Base-by-base conservation (phyloP, 1,140 invertebrate species). In the Platorchestia sp. region DNA sequence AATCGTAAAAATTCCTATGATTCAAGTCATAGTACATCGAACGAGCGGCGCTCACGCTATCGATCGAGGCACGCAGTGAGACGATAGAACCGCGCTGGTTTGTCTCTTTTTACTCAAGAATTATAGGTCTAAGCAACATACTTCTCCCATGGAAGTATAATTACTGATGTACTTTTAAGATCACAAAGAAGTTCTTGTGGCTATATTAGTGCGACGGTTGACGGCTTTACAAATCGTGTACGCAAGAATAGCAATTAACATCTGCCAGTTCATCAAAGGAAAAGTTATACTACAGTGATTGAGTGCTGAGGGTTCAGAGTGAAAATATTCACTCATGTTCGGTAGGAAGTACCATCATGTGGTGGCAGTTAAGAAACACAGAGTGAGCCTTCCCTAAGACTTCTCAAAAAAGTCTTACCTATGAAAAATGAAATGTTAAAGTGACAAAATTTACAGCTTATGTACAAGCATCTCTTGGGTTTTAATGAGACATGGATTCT, bases 1-100 rank as follows among this genome's bases (percentile, higher is more conserved):
- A 89, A 89, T 89, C 87, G 36, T 89, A 89, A 89, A 89, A 44
- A 42, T 89, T 89, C 87, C 43, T 7, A 41, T 89, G 87, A 42
- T 89, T 44, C 41, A 89, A 89, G 87, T 89, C 43, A 89, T 89
- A 89, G 27, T 6, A 41, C 87, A 14, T 41, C 5, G 87, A 89
- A 89, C 87, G 43, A 41, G 27, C 43, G 14, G 41, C 43, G 14
- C 27, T 5, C 87, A 89, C 87, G 87, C 87, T 19, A 89, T 41
- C 36, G 59, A 89, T 41, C 36, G 59, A 75, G 59, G 59, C 59
- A 75, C 36, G 59, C 1, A 36, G 59, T 22, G 27, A 19, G 7
- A 75, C 59, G 59, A 36, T 22, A 36, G 1, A 75, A 75, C 59
- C 59, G 14, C 14, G 59, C 27, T 75, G 10, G 59, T 19, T 1